Percentiles rank a stretch among this genome's conserved stretches.
Evolutionary conservation across 2,888 invertebrate genomes (phyloP).

Genomic region (Synergus gifuensis): DNA sequence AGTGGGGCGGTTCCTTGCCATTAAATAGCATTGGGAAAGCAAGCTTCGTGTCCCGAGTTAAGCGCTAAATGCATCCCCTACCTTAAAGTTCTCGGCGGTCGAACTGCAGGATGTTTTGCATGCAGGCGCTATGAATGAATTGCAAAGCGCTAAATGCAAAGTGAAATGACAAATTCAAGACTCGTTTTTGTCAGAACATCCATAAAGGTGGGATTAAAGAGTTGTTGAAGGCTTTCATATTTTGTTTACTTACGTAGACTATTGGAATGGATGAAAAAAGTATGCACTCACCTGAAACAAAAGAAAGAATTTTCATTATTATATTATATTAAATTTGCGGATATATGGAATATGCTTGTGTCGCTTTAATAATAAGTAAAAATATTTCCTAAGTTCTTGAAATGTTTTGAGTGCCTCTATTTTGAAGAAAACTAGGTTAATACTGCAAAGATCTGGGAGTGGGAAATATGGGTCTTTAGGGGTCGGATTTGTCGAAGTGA

Average conservation of each 20-base stretch:
- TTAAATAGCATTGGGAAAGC: slow-evolving; percentile 70
- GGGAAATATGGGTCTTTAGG: slow-evolving; percentile 45
- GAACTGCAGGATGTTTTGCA: slow-evolving; percentile 68
- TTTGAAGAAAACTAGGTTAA: neutral
- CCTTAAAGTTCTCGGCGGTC: slow-evolving; percentile 60
- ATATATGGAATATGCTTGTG: too few relatives aligned
- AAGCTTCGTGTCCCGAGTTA: slow-evolving; percentile 69
- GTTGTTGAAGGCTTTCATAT: neutral
- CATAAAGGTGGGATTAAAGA: neutral
- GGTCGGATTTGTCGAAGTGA: slow-evolving; percentile 23
- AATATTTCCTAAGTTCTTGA: neutral
- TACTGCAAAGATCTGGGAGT: slow-evolving; percentile 36
- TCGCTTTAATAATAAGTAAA: neutral
- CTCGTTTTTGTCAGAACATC: neutral
- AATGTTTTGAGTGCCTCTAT: neutral
- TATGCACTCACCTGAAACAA: neutral
- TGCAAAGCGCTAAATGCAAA: slow-evolving; percentile 42
- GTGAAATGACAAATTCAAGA: slow-evolving; percentile 22
- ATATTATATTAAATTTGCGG: neutral
- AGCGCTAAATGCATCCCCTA: slow-evolving; percentile 69
- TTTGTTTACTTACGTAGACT: neutral
- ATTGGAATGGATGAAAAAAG: too few relatives aligned
- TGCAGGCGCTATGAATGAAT: slow-evolving; percentile 55
- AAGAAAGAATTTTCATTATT: neutral
- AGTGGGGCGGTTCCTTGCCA: slow-evolving; percentile 64